These are phyloP conservation scores for Antennarius striatus DNA, from an alignment of 2,113 vertebrate species.

Conservation along the genomic window DNA sequence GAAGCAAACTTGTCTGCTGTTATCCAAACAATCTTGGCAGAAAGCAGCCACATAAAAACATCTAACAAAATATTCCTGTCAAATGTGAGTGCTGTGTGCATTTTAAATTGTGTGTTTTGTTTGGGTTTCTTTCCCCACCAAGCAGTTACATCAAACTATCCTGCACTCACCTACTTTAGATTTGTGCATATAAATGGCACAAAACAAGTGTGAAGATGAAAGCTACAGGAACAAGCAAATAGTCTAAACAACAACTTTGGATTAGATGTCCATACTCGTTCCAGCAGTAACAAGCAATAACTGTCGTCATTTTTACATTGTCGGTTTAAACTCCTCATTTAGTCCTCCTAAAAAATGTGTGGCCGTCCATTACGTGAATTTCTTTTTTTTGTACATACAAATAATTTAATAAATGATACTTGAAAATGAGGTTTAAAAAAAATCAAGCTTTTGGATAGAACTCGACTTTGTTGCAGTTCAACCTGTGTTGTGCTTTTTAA, in stretches of 20 bases:
- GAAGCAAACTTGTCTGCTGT: slow-evolving; percentile 53
- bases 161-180: slow-evolving; percentile 74
- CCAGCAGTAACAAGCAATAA: slow-evolving; percentile 85
- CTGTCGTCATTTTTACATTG: slow-evolving; percentile 45
- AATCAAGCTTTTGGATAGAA: slow-evolving; percentile 73
- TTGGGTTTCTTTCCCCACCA: slow-evolving; percentile 28
- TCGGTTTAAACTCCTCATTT: slow-evolving; percentile 35
- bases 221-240: slow-evolving; percentile 49
- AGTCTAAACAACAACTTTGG: slow-evolving; percentile 47
- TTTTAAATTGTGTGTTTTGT: slow-evolving; percentile 57
- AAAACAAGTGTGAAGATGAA: slow-evolving; percentile 38
- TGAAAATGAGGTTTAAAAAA: slow-evolving; percentile 56
- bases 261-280: slow-evolving; percentile 62
- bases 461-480: slow-evolving; percentile 80
- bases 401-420: slow-evolving; percentile 77
- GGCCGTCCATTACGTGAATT: slow-evolving; percentile 64
- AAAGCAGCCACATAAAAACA: slow-evolving; percentile 23
- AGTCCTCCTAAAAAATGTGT: slow-evolving; percentile 51
- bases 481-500: slow-evolving; percentile 80
- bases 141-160: slow-evolving; percentile 76
- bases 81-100: slow-evolving; percentile 60
- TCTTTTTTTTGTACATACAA: slow-evolving; percentile 75
- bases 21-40: slow-evolving; percentile 30
- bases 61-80: slow-evolving; percentile 56
- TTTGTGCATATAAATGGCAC: slow-evolving; percentile 68